phyloP scores from a whole-genome alignment of 2,888 invertebrate species.

The Diarsia mendica region DNA sequence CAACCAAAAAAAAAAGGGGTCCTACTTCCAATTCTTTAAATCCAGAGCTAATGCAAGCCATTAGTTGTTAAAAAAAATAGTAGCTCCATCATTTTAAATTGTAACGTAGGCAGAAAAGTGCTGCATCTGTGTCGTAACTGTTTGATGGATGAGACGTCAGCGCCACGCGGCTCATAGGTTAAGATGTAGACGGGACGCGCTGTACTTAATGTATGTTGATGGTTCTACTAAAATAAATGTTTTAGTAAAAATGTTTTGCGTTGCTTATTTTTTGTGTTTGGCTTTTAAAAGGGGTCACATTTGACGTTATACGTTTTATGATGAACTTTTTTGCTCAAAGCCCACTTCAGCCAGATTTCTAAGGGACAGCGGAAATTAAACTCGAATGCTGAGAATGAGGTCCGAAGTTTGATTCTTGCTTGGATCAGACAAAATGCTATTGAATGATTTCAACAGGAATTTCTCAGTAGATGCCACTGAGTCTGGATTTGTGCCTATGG shows the following conservation, averaged over 20 bases:
- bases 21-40: background rate
- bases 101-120: background rate
- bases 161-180: conserved; percentile 30
- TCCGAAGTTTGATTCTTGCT: no score
- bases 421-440: no score
- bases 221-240: conserved; percentile 1
- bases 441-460: no score
- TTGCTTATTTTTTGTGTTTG: background rate
- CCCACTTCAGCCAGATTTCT: background rate
- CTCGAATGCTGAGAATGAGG: no score
- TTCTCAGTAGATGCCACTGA: no score
- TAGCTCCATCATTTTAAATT: background rate
- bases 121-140: conserved; percentile 11
- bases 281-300: background rate
- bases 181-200: conserved; percentile 18
- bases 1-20: no score
- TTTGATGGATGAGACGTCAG: conserved; percentile 45
- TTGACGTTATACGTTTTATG: background rate
- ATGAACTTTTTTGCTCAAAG: background rate
- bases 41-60: background rate
- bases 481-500: no score
- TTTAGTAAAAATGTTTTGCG: background rate
- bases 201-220: conserved; percentile 22
- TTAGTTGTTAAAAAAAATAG: background rate
- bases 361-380: no score